Evolutionary conservation across 2,113 vertebrate species (phyloP), one percentile per base, ranked within the genome.

Genomic region (Daubentonia madagascariensis): DNA sequence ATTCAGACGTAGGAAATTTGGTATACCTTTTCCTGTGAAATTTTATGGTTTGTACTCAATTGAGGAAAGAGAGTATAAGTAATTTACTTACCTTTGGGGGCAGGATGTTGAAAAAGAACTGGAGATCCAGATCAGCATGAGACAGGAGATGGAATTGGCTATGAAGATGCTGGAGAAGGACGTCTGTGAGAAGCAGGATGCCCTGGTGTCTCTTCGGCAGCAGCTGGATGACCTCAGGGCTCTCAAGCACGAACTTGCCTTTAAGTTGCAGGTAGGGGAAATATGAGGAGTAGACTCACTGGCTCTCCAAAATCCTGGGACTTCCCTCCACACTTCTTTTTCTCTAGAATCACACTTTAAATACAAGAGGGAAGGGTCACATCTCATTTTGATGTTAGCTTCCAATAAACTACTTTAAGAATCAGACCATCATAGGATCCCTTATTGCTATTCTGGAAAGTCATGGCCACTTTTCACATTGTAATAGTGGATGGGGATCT

Each of bases 161-260:
- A 99, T 99, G 99, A 99, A 99, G 99, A 99, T 99, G 99, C 99
- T 99, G 98, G 99, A 99, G 98, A 99, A 99, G 76, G 99, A 99
- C 32, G 98, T 99, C 83, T 99, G 99, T 8, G 99, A 99, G 98
- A 99, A 99, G 98, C 99, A 99, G 92, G 99, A 99, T 5, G 99
- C 99, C 0, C 98, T 99, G 98, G 99, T 99, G 98, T 99, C 99
- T 5, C 99, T 99, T 90, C 98, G 99, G 37, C 99, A 99, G 98
- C 99, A 99, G 91, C 99, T 99, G 91, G 99, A 99, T 0, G 99
- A 99, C 89, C 99, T 99, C 84, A 99, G 99, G 54, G 98, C 99
- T 98, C 99, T 99, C 97, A 99, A 99, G 98, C 99, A 99, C 23
- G 99, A 99, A 94, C 99, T 99, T 11, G 98, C 99, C 87, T 99